Base-by-base conservation (phyloP, 2,113 vertebrate species). In the Gavialis gangeticus region DNA sequence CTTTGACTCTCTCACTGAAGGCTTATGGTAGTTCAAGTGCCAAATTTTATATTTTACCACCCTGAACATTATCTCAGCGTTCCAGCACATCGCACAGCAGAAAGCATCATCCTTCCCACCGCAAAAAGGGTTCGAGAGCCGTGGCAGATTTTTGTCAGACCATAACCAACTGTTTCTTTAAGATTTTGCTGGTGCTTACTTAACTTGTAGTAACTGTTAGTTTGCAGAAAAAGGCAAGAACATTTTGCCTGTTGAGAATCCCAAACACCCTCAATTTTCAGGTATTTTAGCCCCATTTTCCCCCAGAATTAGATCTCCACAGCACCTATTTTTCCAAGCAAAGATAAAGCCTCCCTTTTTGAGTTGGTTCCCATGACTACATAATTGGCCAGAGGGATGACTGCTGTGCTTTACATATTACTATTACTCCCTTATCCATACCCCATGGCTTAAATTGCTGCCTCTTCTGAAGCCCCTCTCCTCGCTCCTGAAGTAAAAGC, bases 1-100 rank as follows among this genome's bases (percentile, higher is more conserved):
- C 60, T 97, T 96, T 96, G 96, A 95, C 92, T 97, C 73, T 91
- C 91, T 78, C 37, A 79, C 60, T 88, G 84, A 75, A 90, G 73
- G 71, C 93, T 89, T 34, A 87, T 66, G 63, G 85, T 69, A 94
- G 78, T 84, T 82, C 66, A 86, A 82, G 55, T 71, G 13, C 67
- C 75, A 67, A 80, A 76, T 95, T 17, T 92, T 30, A 78, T 86
- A 64, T 85, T 81, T 88, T 94, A 88, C 92, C 85, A 55, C 76
- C 60, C 88, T 54, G 89, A 56, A 87, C 85, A 6, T 57, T 84
- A 67, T 90, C 67, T 84, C 63, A 82, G 92, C 87, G 34, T 89
- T 92, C 57, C 17, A 80, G 78, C 91, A 90, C 77, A 67, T 95
- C 78, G 86, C 88, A 92, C 88, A 95, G 90, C 73, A 79, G 66